Evolutionary conservation across 2,888 invertebrate genomes (phyloP), one percentile per base, ranked within the genome.

Genomic region (Choreutis nemorana): DNA sequence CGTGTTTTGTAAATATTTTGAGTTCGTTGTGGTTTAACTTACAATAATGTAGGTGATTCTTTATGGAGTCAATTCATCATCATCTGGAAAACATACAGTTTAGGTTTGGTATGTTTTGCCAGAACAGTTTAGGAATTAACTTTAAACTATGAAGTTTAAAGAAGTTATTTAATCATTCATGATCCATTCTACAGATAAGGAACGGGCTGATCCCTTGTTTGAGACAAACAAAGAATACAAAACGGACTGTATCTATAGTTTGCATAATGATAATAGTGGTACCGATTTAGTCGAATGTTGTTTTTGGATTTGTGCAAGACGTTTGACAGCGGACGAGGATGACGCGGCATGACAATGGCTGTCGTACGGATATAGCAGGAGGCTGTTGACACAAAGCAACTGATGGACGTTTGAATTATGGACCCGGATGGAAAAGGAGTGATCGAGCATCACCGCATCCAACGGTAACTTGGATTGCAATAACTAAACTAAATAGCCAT

Each of bases 271-370:
- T 39, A 40, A 48, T 47, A 64, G 44, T 62, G 60, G 43, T 48
- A 58, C 57, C 55, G 66, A 8, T 75, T 71, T 62, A 61, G 49
- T 59, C 57, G 56, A 67, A n/a, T 75, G 72, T 77, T 77, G 67
- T 77, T 77, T 75, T 77, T 66, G 67, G 73, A 71, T 77, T 78
- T 78, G 78, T 78, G 78, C 78, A 78, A 78, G 71, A 60, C 66
- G 60, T 71, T 65, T 75, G 77, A 77, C 77, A 71, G 66, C 64
- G 66, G 73, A 64, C 61, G 52, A 55, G 57, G 57, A 51, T 54
- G 47, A 55, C 45, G 50, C 56, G 54, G 55, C 45, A 42, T 45
- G 50, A 73, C 71, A 73, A 75, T 56, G 64, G 73, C 63, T 71
- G 75, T 73, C 75, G 45, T 50, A 49, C 51, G 54, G 47, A 53